Base-by-base conservation (phyloP, 2,113 vertebrate species). In the Jacana jacana region DNA sequence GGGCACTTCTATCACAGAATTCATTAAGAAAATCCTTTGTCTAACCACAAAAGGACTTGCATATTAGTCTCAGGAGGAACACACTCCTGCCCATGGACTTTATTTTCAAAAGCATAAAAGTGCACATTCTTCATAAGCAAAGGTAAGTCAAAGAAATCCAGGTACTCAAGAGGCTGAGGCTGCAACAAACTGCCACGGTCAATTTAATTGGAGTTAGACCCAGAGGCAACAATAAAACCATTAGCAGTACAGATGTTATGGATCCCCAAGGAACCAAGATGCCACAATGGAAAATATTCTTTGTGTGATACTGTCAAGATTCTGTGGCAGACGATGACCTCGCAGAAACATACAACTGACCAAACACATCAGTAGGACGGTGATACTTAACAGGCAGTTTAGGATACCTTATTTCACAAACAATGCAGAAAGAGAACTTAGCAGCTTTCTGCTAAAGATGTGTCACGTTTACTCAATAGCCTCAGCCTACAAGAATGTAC, bases 1-100 rank as follows among this genome's bases (percentile, higher is more conserved):
- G 96, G 95, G 92, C 92, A 92, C 95, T 96, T 97, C 96, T 96
- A 97, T 95, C 94, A 95, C 73, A 93, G 96, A 97, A 97, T 96
- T 70, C 95, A 95, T 97, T 96, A 97, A 96, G 88, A 95, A 96
- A 96, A 76, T 78, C 78, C 92, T 98, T 95, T 88, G 81, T 96
- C 94, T 86, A 81, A 84, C 87, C 86, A 91, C 82, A 93, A 89
- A 97, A 95, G 49, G 95, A 93, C 94, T 88, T 91, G 81, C 70
- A 89, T 94, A 96, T 93, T 64, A 95, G 92, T 94, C 92, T 95
- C 81, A 89, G 76, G 82, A 91, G 93, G 64, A 69, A 81, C 49
- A 40, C 77, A 72, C 66, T 91, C 63, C 91, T 93, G 52, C 44
- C 70, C 68, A 76, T 88, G 72, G 88, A 93, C 82, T 88, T 88